Conservation (phyloP, 2,888 invertebrate genomes). For the Xanthia icteritia region DNA sequence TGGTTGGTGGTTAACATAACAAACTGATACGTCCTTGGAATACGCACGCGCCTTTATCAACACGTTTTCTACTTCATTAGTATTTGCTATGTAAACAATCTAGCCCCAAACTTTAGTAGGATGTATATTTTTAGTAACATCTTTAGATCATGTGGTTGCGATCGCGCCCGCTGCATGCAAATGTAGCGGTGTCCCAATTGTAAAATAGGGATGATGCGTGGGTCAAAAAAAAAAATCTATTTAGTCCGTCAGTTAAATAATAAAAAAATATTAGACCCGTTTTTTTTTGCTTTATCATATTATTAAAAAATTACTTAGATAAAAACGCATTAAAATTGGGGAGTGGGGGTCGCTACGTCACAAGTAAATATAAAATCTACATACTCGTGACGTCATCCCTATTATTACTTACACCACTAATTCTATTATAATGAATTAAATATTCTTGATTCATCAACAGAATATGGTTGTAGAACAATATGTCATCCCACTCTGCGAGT, state of each 20-base stretch:
- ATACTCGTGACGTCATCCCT: too few relatives aligned
- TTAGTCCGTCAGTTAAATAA: too few relatives aligned
- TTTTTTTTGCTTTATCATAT: too few relatives aligned
- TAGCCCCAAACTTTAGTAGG: background rate
- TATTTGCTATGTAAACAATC: slow-evolving; percentile 1
- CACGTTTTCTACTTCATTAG: background rate
- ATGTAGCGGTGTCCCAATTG: background rate
- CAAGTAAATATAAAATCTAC: too few relatives aligned
- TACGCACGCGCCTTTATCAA: background rate
- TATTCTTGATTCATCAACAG: slow-evolving; percentile 1
- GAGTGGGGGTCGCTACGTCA: too few relatives aligned
- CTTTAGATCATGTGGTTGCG: slow-evolving; percentile 3
- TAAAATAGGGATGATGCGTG: too few relatives aligned
- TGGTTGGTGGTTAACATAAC: background rate
- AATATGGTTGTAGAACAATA: background rate
- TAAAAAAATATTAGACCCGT: too few relatives aligned
- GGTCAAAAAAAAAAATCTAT: too few relatives aligned
- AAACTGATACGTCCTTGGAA: background rate
- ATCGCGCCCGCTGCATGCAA: background rate
- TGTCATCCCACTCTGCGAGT: background rate
- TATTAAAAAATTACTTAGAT: too few relatives aligned
- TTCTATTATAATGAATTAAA: slow-evolving; percentile 9
- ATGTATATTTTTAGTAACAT: slow-evolving; percentile 11
- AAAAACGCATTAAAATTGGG: too few relatives aligned
- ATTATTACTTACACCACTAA: background rate